Evolutionary conservation across 2,113 vertebrate species (phyloP).

Genomic region (Vicugna pacos): DNA sequence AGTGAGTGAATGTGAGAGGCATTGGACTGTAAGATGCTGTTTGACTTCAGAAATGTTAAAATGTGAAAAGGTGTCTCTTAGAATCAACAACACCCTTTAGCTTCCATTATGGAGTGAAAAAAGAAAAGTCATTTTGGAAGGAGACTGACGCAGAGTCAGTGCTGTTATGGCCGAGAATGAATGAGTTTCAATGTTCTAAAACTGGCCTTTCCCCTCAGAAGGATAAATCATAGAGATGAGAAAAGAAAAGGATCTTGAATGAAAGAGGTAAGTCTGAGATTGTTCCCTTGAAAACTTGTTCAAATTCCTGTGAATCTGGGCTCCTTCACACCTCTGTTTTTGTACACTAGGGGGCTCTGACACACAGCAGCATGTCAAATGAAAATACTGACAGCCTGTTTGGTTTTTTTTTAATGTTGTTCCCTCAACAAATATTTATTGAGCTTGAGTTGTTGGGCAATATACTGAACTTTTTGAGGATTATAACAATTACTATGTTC

Average conservation of each 20-base stretch:
- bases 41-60: background rate
- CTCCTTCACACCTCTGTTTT: background rate
- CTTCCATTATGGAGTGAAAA: background rate
- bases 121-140: slow-evolving; percentile 5
- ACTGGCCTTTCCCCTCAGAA: background rate
- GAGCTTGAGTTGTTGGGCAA: background rate
- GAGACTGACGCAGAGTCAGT: background rate
- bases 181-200: background rate
- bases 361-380: background rate
- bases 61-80: background rate
- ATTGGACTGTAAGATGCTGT: background rate
- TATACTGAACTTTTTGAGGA: background rate
- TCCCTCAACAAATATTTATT: background rate
- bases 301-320: background rate
- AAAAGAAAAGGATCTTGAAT: background rate
- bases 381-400: background rate
- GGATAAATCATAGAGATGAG: background rate
- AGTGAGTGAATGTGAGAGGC: background rate
- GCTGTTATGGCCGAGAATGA: background rate
- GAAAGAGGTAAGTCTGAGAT: background rate
- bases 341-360: slow-evolving; percentile 44
- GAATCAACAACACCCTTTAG: background rate
- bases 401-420: background rate
- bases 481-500: background rate
- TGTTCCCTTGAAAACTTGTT: background rate